Conservation (phyloP, 2,888 invertebrate species). For the Pollenia labialis region DNA sequence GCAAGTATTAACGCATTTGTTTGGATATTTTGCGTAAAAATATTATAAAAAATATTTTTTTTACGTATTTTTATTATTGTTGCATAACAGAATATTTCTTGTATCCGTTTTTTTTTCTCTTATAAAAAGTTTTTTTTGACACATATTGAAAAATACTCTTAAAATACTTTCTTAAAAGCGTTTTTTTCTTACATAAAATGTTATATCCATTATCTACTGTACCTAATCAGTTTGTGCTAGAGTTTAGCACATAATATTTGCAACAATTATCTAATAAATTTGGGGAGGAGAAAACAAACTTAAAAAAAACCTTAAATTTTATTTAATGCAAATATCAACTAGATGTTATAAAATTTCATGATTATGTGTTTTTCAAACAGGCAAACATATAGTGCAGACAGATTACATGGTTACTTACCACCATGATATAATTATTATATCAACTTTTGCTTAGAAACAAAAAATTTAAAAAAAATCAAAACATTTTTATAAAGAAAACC, state of each 20-base stretch:
- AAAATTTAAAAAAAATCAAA: not conserved
- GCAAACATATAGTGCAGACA: constrained; percentile 5
- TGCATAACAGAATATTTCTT: too few species aligned
- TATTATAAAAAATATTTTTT: too few species aligned
- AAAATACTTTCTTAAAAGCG: too few species aligned
- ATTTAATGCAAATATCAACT: constrained; percentile 52
- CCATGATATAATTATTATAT: constrained; percentile 70
- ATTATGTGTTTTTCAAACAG: constrained; percentile 38
- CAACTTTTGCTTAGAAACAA: constrained; percentile 28
- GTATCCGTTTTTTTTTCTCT: too few species aligned
- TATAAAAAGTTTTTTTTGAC: too few species aligned
- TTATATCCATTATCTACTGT: not conserved
- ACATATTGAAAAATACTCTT: too few species aligned
- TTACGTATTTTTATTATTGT: too few species aligned
- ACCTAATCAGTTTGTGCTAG: not conserved
- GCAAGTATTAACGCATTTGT: too few species aligned
- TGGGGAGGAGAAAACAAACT: not conserved
- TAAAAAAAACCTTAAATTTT: not conserved
- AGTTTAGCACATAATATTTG: constrained; percentile 7
- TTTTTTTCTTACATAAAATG: too few species aligned
- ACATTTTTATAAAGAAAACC: constrained; percentile 5
- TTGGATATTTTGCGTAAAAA: too few species aligned
- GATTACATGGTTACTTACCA: constrained; percentile 60
- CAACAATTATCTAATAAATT: constrained; percentile 30
- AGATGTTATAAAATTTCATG: constrained; percentile 35